Evolutionary conservation across 53 echinoderm and acorn worm species (phyloP), one percentile per base, ranked within the genome.

Genomic region (Luidia sarsii): DNA sequence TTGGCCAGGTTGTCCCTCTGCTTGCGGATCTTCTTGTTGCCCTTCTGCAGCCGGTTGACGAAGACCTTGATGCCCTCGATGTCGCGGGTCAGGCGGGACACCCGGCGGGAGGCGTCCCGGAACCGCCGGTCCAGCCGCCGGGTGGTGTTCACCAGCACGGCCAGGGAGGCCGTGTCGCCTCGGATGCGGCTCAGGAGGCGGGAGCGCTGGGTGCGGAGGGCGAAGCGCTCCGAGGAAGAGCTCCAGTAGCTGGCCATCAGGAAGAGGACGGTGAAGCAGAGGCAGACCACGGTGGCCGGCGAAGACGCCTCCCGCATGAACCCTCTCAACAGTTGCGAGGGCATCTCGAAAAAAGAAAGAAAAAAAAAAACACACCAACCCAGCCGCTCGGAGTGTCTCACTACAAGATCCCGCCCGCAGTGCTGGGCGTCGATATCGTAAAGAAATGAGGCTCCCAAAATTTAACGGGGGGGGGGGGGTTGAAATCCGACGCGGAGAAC

Each of bases 161-260:
- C 11, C 22, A 74, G 20, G 25, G 60, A 74, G 10, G 59, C 11
- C 14, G 74, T 59, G 43, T 74, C 74, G 15, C 13, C 33, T 18
- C 59, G 39, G 7, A 74, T 57, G n/a, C 74, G 56, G 39, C 13
- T 1, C 57, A 74, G 0, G 14, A 59, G 27, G 39, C 8, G 39
- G 20, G 4, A 16, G 25, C 30, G 34, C 9, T n/a, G 74, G 13
- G 39, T 39, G 41, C 71, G 53, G 19, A 83, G 50, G 2, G 63
- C 71, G 48, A 64, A 63, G 31, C 83, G 37, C 28, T 83, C 83
- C 22, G 71, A 32, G 18, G 71, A 83, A 15, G 83, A 68, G 21
- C 63, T 61, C 83, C 48, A 71, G 50, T 83, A 83, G 54, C 83
- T 55, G 33, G 34, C 63, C 48, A 83, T 28, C 15, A 83, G 50